phyloP scores from a whole-genome alignment of 2,888 invertebrate genomes.

The Sinodicranocentrus sp. region DNA sequence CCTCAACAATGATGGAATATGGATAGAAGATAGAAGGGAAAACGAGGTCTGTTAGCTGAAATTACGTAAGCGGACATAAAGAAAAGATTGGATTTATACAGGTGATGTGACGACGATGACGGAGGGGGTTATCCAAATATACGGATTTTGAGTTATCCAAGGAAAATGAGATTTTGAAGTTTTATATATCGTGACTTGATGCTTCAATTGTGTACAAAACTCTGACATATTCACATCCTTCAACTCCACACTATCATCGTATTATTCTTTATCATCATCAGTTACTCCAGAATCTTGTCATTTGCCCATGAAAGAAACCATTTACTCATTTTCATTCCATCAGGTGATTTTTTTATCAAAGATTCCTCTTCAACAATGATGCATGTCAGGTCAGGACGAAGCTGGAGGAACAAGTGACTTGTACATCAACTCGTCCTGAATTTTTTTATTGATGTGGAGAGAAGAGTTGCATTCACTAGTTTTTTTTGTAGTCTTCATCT shows the following conservation, averaged over 20 bases:
- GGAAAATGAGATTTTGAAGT: slow-evolving; percentile 17
- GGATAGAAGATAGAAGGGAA: too few species aligned
- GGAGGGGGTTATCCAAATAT: background rate
- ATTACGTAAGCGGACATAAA: too few species aligned
- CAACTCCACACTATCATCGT: background rate
- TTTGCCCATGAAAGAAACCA: slow-evolving; percentile 26
- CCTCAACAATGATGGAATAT: too few species aligned
- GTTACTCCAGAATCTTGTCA: slow-evolving; percentile 42
- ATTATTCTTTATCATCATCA: background rate
- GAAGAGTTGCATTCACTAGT: background rate
- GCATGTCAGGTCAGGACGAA: slow-evolving; percentile 40
- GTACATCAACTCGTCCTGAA: background rate
- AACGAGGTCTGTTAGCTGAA: too few species aligned
- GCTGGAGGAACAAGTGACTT: slow-evolving; percentile 3
- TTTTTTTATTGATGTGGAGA: slow-evolving; percentile 10
- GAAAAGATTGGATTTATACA: too few species aligned
- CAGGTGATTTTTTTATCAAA: background rate
- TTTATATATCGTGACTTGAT: slow-evolving; percentile 29
- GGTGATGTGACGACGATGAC: too few species aligned
- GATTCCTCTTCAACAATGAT: slow-evolving; percentile 15
- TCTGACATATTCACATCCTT: background rate
- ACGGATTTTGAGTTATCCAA: background rate
- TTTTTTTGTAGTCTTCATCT: background rate
- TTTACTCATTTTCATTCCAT: slow-evolving; percentile 21
- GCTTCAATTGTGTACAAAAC: slow-evolving; percentile 13